These are phyloP conservation scores for Corythoichthys intestinalis DNA, from an alignment of 2,113 vertebrate species.

Conservation along the genomic window DNA sequence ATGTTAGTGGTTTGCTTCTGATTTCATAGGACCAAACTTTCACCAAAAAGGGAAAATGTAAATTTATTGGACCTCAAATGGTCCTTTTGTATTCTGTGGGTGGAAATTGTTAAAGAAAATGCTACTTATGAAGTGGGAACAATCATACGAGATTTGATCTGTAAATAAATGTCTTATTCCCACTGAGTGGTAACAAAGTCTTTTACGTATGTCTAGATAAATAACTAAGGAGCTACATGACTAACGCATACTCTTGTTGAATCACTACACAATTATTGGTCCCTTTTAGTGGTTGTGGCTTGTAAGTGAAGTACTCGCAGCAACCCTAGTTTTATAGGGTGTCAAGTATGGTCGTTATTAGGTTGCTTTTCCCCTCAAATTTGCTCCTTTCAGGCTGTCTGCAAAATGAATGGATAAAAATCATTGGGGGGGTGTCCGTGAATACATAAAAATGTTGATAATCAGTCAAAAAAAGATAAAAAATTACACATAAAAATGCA, in stretches of 20 bases:
- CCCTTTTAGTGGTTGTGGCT: constrained; percentile 15
- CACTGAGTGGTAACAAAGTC: constrained; percentile 40
- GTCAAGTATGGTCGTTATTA: neutral
- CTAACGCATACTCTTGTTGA: constrained; percentile 26
- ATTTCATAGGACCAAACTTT: constrained; percentile 22
- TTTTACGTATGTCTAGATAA: constrained; percentile 14
- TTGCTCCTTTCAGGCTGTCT: neutral
- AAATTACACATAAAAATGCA: no score
- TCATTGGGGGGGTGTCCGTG: no score
- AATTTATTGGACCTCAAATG: constrained; percentile 2
- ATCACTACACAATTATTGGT: constrained; percentile 17
- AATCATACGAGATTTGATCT: constrained; percentile 8
- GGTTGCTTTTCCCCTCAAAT: neutral
- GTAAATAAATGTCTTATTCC: constrained; percentile 15
- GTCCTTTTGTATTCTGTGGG: constrained; percentile 6
- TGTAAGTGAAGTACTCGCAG: constrained; percentile 15
- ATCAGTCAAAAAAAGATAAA: no score
- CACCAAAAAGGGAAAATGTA: constrained; percentile 14
- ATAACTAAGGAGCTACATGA: constrained; percentile 17
- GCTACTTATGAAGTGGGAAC: constrained; percentile 55
- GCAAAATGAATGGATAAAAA: no score
- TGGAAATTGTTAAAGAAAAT: constrained; percentile 8
- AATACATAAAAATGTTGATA: no score
- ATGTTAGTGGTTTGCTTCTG: constrained; percentile 12
- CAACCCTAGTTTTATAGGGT: constrained; percentile 69